A percentile compares a stretch with the other conserved stretches of the same genome.
phyloP scores from a whole-genome alignment of 2,888 invertebrate species.

The Gastracanthus pulcherrimus region DNA sequence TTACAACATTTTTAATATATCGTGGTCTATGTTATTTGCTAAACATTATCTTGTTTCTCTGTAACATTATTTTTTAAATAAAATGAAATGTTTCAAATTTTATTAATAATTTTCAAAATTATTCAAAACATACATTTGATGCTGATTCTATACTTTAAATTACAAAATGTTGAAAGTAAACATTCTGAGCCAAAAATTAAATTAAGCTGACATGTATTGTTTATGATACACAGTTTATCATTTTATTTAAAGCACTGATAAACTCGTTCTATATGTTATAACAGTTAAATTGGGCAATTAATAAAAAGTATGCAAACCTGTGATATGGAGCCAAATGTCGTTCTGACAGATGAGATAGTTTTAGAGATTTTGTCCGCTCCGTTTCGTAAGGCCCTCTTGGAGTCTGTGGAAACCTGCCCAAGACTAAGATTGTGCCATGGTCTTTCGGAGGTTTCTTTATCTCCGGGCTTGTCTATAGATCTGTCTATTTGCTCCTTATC shows the following conservation, averaged over 20 bases:
- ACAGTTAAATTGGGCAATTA: neutral
- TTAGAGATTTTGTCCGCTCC: conserved; percentile 84
- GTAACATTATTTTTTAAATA: neutral
- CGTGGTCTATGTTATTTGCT: no score
- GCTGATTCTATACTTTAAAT: neutral
- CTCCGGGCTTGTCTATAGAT: conserved; percentile 62
- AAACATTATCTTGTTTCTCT: neutral
- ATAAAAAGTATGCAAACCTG: conserved; percentile 78
- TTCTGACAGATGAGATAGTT: conserved; percentile 83
- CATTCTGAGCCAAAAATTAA: neutral
- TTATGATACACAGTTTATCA: neutral
- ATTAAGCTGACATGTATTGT: neutral
- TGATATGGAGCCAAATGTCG: conserved; percentile 83
- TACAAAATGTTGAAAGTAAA: neutral
- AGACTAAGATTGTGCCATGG: conserved; percentile 73
- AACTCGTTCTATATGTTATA: neutral
- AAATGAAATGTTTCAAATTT: no score
- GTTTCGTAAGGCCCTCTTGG: conserved; percentile 82
- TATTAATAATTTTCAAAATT: neutral
- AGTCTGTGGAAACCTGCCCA: conserved; percentile 79
- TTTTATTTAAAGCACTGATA: neutral
- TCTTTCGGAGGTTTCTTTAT: conserved; percentile 65
- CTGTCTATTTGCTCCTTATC: conserved; percentile 67
- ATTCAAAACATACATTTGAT: neutral
- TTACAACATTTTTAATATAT: no score